phyloP scores from a whole-genome alignment of 1,140 invertebrate species.

The Pseudomyrmex concolor region DNA sequence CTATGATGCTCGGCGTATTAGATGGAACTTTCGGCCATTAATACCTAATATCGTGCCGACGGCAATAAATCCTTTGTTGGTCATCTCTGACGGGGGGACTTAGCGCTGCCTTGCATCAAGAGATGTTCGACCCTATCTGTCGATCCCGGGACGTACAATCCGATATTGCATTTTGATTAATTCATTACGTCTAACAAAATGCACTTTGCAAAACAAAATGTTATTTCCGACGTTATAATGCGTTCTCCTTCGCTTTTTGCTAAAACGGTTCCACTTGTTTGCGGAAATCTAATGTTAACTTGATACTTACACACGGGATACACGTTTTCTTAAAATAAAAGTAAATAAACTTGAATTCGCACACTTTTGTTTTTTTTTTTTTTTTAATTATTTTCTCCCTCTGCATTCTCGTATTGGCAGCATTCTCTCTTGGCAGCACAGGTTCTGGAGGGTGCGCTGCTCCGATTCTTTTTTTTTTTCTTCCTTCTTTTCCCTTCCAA shows the following conservation, averaged over 20 bases:
- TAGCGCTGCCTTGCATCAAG: slow-evolving; percentile 75
- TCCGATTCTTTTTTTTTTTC: no score
- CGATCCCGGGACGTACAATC: slow-evolving; percentile 31
- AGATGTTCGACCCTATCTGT: slow-evolving; percentile 65
- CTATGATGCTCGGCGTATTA: slow-evolving; percentile 79
- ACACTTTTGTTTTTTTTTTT: no score
- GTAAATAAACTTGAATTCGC: no score
- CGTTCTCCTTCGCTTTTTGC: neutral
- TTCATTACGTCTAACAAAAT: neutral
- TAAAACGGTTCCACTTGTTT: no score
- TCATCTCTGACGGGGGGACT: slow-evolving; percentile 79
- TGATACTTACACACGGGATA: no score
- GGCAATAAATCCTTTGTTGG: slow-evolving; percentile 82
- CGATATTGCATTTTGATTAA: slow-evolving; percentile 45
- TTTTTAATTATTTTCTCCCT: no score
- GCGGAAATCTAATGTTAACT: no score
- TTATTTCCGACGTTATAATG: neutral
- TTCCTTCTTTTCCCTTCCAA: no score
- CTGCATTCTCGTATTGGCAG: no score
- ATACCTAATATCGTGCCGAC: slow-evolving; percentile 82
- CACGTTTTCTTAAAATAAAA: no score
- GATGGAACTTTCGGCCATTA: slow-evolving; percentile 83
- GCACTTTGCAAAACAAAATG: neutral
- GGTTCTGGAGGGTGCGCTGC: no score
- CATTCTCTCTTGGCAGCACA: no score